Evolutionary conservation across 2,888 invertebrate genomes (phyloP), one percentile per base, ranked within the genome.

Genomic region (Torymus aiolomorphi): DNA sequence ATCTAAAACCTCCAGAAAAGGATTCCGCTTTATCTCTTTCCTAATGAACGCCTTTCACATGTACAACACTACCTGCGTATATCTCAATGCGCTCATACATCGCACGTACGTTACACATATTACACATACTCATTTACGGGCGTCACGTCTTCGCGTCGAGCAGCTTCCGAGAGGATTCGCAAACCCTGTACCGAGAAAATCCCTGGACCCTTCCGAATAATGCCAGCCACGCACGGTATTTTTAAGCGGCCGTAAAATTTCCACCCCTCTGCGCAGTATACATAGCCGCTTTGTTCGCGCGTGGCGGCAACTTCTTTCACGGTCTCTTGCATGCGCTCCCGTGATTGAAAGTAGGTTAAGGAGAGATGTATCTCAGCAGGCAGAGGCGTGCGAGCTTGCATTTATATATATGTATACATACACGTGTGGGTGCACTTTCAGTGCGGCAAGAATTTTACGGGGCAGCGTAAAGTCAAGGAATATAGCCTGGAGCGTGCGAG

Each of bases 331-430:
- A 31, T 3, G 57, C 56, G 42, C 49, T 54, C 70, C 57, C 70
- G 66, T 76, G 76, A 76, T 71, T 76, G 71, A 66, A 80, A 76
- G 66, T 80, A 62, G 80, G 67, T 80, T 80, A 76, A 76, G 72
- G 65, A 66, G 72, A 76, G 66, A 65, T 59, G 57, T 42, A 78
- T 61, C 20, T 59, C 52, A 31, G 31, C 31, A 31, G 31, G 31
- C 8, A 31, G 8, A 0, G 5, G 3, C 31, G 8, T 8, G 31
- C 8, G 31, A 2, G 24, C 10, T 5, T 12, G 51, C 24, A 49
- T 5, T 20, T 14, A 24, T 51, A 61, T 49, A 61, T 42, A 10
- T 56, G 14, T 18, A 18, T 16, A 12, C 8, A 20, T 16, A 42
- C 20, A 69, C 54, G 8, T 69, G 13, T n/a, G 8, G 31, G 51